Evolutionary conservation across 2,888 invertebrate genomes (phyloP), one percentile per base, ranked within the genome.

Genomic region (Noctua comes): DNA sequence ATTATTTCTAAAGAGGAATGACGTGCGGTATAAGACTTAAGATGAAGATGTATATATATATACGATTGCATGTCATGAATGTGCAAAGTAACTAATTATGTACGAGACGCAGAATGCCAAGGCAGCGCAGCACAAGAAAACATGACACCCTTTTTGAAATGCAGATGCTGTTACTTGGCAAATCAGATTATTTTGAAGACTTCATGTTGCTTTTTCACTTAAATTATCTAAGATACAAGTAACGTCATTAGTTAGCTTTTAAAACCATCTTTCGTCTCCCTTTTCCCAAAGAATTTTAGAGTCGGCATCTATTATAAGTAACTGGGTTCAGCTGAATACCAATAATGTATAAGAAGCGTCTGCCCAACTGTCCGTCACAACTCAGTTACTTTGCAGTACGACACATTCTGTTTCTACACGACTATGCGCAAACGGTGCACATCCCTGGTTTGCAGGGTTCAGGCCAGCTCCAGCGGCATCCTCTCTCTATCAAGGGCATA

Each of bases 11-110:
- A 16, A 27, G 10, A 10, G 13, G 2, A 10, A 36, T 27, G 10
- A 46, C 3, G n/a, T 4, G n/a, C 6, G 1, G 18, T 48, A 18
- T 7, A 18, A 3, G 27, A 31, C 18, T 18, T 27, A 36, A 31
- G 24, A n/a, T 31, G 40, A n/a, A n/a, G n/a, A n/a, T n/a, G n/a
- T n/a, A n/a, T n/a, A n/a, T n/a, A n/a, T n/a, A n/a, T n/a, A n/a
- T n/a, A n/a, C n/a, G n/a, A n/a, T n/a, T 27, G 21, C 18, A 36
- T 24, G 36, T 65, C 64, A 71, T 57, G 27, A 4, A 54, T 57
- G 57, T 65, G 64, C 65, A 66, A 73, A 57, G 6, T 73, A 48
- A 27, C 48, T 66, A 65, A 80, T 81, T 68, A 79, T 59, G 40
- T 57, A 73, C 13, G 31, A n/a, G 8, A 59, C 16, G 13, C 13